A percentile compares a stretch with the other conserved stretches of the same genome.
These are phyloP conservation scores for Porites divaricata DNA, from an alignment of 92 coral and sea anemone species.

Conservation along the genomic window DNA sequence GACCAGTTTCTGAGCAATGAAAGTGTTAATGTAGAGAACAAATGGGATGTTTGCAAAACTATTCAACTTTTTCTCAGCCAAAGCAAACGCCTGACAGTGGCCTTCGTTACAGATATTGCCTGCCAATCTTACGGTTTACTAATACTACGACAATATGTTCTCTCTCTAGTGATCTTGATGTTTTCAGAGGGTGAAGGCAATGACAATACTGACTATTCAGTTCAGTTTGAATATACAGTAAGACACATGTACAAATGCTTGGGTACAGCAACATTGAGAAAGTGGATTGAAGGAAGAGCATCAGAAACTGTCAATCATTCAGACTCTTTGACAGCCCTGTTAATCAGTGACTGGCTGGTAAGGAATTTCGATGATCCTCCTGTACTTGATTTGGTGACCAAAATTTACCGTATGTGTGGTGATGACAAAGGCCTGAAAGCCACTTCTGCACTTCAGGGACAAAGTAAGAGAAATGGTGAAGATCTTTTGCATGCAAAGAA, in stretches of 20 bases:
- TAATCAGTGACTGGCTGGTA: slow-evolving; percentile 62
- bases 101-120: neutral
- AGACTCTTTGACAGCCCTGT: slow-evolving; percentile 40
- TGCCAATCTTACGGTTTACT: slow-evolving; percentile 4
- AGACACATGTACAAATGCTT: slow-evolving; percentile 2
- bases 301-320: slow-evolving; percentile 15
- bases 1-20: slow-evolving; percentile 14
- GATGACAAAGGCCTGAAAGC: slow-evolving; percentile 16
- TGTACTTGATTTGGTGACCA: neutral
- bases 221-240: slow-evolving; percentile 18
- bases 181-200: neutral
- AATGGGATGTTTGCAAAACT: slow-evolving; percentile 41
- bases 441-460: neutral
- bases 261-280: neutral
- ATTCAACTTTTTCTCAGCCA: slow-evolving; percentile 9
- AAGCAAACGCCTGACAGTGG: neutral
- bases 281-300: slow-evolving; percentile 24
- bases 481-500: neutral
- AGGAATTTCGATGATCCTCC: slow-evolving; percentile 7
- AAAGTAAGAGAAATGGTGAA: neutral
- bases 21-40: slow-evolving; percentile 6
- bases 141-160: slow-evolving; percentile 17
- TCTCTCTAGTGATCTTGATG: slow-evolving; percentile 14
- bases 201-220: neutral
- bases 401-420: slow-evolving; percentile 10